Evolutionary conservation across 2,797 vertebrate genomes (phyloP).

Genomic region (Pitangus sulphuratus): DNA sequence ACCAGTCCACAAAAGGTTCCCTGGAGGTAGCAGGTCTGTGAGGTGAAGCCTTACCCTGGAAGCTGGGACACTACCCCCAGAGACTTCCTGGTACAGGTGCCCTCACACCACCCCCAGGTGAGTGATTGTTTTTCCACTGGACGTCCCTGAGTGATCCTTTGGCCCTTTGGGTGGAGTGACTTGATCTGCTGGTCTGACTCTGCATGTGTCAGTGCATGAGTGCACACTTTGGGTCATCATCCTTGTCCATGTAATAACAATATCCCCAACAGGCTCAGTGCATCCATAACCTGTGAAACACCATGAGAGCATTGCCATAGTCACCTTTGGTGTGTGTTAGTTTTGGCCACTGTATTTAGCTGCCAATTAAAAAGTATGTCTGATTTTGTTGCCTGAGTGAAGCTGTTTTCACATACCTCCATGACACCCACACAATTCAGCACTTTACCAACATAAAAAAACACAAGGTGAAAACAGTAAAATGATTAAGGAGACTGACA

Average conservation of each 20-base stretch:
- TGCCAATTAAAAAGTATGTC: not conserved
- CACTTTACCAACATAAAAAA: not conserved
- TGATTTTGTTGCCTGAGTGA: not conserved
- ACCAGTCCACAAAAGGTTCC: not conserved
- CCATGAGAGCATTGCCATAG: fast-evolving
- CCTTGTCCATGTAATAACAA: fast-evolving
- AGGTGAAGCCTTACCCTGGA: not conserved
- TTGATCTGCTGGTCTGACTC: fast-evolving
- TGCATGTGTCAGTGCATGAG: fast-evolving
- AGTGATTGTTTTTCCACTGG: not conserved
- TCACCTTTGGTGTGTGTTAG: not conserved
- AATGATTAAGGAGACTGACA: not conserved
- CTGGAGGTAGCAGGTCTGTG: not conserved
- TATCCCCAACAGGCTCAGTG: not conserved
- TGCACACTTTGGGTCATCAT: too few relatives aligned
- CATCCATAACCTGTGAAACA: not conserved
- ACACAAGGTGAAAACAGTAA: not conserved
- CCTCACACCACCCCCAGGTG: not conserved
- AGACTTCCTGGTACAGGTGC: not conserved
- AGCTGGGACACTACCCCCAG: fast-evolving
- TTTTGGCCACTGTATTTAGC: not conserved
- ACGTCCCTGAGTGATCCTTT: not conserved
- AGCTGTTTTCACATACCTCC: fast-evolving
- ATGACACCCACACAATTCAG: fast-evolving
- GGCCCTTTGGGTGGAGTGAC: not conserved